Evolutionary conservation across 1,140 invertebrate genomes (phyloP), one percentile per base, ranked within the genome.

Genomic region (Drosophila triauraria): DNA sequence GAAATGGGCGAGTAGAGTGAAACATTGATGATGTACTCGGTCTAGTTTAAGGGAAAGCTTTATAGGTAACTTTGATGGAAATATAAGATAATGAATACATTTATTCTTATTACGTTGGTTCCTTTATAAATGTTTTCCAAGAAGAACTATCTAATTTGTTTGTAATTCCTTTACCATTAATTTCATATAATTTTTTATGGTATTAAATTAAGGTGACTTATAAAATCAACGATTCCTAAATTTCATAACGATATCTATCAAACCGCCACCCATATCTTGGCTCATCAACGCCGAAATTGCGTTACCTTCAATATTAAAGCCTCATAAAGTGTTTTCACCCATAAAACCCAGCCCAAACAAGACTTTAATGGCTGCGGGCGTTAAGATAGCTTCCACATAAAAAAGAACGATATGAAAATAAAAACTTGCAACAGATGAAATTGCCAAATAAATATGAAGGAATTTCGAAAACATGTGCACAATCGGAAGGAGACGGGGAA

Each of bases 401-500:
- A 68, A 32, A 44, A 27, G 20, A 42, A 58, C 35, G 50, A 68
- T 71, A 47, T 54, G 35, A 70, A 69, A 57, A 57, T 70, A 71
- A 71, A 69, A 71, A 69, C 68, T 57, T 32, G 51, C 68, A 71
- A 71, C 67, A 70, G 67, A 54, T 70, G 67, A 70, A 70, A 68
- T 57, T 58, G 69, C 65, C 69, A 72, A 54, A 72, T 72, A 72
- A 77, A 77, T 60, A 68, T 77, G 74, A 56, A 61, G 20, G 40
- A 43, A 68, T 60, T 68, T 68, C 43, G 56, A 68, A 61, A 68
- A 53, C 61, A 76, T 76, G 69, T 70, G 68, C 43, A 56, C 50
- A 42, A 72, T 42, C 43, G 12, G 38, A 35, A 17, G 38, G 25
- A 42, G 25, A 12, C 17, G 15, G 30, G 12, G 38, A 38, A 50